These are phyloP conservation scores for Falco biarmicus DNA, from an alignment of 2,797 vertebrate genomes.

Conservation along the genomic window DNA sequence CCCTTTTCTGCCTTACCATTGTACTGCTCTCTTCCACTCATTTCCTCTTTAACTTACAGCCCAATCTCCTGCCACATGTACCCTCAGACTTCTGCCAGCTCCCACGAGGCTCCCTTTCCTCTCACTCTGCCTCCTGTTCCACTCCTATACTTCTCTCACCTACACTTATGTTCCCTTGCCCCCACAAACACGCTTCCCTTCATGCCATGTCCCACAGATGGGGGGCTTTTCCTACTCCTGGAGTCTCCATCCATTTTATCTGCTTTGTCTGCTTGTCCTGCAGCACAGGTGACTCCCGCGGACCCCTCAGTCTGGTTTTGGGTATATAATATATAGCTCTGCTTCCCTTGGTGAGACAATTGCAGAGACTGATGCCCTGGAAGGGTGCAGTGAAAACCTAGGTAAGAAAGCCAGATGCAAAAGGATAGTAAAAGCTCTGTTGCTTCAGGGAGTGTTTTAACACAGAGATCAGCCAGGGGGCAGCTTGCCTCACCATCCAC, in stretches of 20 bases:
- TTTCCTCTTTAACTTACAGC: not conserved
- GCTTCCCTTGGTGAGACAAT: not conserved
- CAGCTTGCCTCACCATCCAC: not conserved
- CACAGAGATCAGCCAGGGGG: not conserved
- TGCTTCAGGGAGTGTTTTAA: not conserved
- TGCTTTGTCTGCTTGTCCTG: not conserved
- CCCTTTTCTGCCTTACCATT: not conserved
- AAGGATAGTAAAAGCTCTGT: not conserved
- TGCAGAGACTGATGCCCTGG: not conserved
- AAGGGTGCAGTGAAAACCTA: not conserved
- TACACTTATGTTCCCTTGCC: not conserved
- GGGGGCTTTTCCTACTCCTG: not conserved
- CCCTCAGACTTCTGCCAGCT: not conserved
- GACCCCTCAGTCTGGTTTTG: too few species aligned
- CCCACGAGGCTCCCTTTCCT: not conserved
- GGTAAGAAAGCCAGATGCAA: not conserved
- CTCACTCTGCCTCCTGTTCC: not conserved
- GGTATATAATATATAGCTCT: not conserved
- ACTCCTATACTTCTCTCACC: not conserved
- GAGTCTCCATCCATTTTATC: not conserved
- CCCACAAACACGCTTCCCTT: not conserved
- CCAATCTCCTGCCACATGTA: not conserved
- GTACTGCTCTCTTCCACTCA: not conserved
- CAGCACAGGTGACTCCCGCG: not conserved
- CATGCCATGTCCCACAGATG: not conserved